A percentile compares a stretch with the other conserved stretches of the same genome.
phyloP scores from a whole-genome alignment of 2,888 invertebrate species.

The Aleiodes alternator region DNA sequence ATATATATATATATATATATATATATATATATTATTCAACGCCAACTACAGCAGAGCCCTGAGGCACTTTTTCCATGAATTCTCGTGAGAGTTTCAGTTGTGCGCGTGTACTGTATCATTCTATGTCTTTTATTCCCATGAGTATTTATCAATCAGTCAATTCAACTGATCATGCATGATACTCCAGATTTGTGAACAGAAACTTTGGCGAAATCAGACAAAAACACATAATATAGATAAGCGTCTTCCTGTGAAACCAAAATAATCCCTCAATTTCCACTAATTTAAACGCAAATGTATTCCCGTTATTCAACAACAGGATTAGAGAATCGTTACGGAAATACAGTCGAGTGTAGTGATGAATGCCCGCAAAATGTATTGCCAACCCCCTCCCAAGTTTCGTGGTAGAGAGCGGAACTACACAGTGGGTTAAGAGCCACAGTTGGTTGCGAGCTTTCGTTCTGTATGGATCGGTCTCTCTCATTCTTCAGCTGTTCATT shows the following conservation, averaged over 20 bases:
- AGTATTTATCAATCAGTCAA: too few species aligned
- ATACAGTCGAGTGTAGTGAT: neutral
- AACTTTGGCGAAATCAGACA: too few species aligned
- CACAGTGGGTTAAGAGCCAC: conserved; percentile 66
- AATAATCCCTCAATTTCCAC: too few species aligned
- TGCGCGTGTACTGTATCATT: conserved; percentile 10
- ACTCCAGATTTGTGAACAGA: too few species aligned
- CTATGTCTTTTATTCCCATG: neutral
- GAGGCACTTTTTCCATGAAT: conserved; percentile 15
- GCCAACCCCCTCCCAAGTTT: conserved; percentile 41
- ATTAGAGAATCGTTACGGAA: neutral
- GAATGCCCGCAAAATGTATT: conserved; percentile 27
- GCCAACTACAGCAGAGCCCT: neutral
- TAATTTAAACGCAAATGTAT: neutral
- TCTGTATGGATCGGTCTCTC: conserved; percentile 61
- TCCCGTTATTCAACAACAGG: neutral
- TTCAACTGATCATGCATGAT: too few species aligned
- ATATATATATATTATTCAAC: too few species aligned
- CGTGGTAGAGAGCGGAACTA: conserved; percentile 57
- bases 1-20: too few species aligned
- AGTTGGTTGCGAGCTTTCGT: conserved; percentile 72
- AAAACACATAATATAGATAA: too few species aligned
- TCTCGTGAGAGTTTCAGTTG: conserved; percentile 17
- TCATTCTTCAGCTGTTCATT: conserved; percentile 21
- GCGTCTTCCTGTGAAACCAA: too few species aligned